Evolutionary conservation across 2,888 invertebrate genomes (phyloP), one percentile per base, ranked within the genome.

Genomic region (Thysanoteuthis rhombus): DNA sequence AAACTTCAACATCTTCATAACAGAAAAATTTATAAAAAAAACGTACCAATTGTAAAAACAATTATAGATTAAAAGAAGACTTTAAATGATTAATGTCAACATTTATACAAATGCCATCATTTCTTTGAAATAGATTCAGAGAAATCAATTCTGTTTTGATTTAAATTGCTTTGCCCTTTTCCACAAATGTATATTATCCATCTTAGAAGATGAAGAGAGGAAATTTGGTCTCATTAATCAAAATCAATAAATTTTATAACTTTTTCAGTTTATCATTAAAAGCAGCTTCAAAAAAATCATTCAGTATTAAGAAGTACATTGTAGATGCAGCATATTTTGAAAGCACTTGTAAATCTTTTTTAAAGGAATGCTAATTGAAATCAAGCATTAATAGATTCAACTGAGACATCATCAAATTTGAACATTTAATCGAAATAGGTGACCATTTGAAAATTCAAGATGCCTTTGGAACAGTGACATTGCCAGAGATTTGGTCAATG

Each of bases 121-220:
- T 75, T 75, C 16, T 75, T 58, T n/a, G 36, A 75, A 36, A 75
- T 75, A 75, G n/a, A 75, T 75, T 75, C 75, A 75, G 16, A 75
- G n/a, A 75, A 75, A 75, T 75, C 75, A 75, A 75, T 75, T 75
- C n/a, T 16, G 36, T n/a, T 75, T n/a, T 16, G 75, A 75, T 36
- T 75, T n/a, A 75, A 75, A 75, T 75, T 75, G n/a, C 75, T 75
- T 75, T 75, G 75, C 75, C 75, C 75, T 75, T 75, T 75, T 75
- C 75, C 75, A 36, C 75, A 75, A 75, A n/a, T 75, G 75, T 75
- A 36, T 75, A n/a, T 75, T 36, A 75, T n/a, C 75, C 75, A 36
- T 75, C 75, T 25, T 25, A 52, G 52, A 52, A 25, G 19, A 36
- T 16, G n/a, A 75, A 75, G 75, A 75, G n/a, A n/a, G 36, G 75